Base-by-base conservation (phyloP, 1,140 invertebrate genomes). In the Phthorimaea operculella region DNA sequence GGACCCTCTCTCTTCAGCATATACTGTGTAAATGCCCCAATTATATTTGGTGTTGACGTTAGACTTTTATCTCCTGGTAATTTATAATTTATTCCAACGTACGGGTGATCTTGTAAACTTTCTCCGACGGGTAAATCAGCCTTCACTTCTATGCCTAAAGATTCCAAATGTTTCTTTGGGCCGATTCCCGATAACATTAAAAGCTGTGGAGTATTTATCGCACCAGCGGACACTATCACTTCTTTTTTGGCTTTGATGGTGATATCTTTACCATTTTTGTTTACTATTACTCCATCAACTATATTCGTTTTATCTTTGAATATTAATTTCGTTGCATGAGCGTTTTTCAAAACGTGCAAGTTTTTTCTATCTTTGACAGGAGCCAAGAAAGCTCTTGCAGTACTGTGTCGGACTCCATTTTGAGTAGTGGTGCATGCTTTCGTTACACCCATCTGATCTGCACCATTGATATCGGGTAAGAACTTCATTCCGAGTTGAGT, bases 131-230 rank as follows among this genome's bases (percentile, higher is more conserved):
- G 87, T 15, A 88, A 80, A 65, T 92, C 87, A 45, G 86, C 74
- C 33, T 90, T 74, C 0, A 89, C 81, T 0, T 83, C 62, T 16
- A 92, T 91, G 1, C 88, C 87, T 7, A 92, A 63, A 33, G 89
- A 76, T 45, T 88, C 68, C 12, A 96, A 80, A 61, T 94, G 89
- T 18, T 89, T 79, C 54, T 71, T 86, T 0, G 92, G 92, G 4
- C 93, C 93, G 33, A 94, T 88, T 15, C 93, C 93, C 1, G 92
- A 93, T 0, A 93, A 65, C 88, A 94, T 90, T 0, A 95, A 72
- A 7, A 95, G 54, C 63, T 92, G 89, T 1, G 92, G 89, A 0
- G 90, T 88, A 61, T 92, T 91, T 10, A 93, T 88, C 1, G 89
- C 85, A 5, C 92, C 92, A 0, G 89, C 90, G 0, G 90, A 90